phyloP scores from a whole-genome alignment of 2,888 invertebrate genomes.

The Plutella xylostella region DNA sequence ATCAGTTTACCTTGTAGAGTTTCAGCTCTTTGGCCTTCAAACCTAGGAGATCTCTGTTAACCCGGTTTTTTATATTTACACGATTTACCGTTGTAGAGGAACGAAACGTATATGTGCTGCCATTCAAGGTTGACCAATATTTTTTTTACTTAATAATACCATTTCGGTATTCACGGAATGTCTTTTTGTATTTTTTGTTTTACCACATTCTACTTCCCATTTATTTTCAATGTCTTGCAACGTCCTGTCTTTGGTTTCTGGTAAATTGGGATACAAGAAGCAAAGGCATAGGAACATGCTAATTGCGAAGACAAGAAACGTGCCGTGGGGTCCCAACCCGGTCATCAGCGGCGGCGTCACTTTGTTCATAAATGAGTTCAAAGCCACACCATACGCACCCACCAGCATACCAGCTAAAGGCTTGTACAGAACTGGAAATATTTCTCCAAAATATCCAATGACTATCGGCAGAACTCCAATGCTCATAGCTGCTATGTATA shows the following conservation, averaged over 20 bases:
- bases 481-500: background rate
- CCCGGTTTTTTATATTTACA: no score
- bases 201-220: no score
- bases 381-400: background rate
- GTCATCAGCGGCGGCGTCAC: constrained; percentile 2
- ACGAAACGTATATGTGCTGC: no score
- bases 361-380: background rate
- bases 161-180: no score
- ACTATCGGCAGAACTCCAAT: background rate
- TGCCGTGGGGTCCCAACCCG: background rate
- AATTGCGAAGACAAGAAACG: background rate
- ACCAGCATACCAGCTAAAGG: background rate
- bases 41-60: no score
- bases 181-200: no score
- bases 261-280: constrained; percentile 7
- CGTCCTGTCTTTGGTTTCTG: constrained; percentile 11
- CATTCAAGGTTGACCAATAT: no score
- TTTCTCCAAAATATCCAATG: background rate
- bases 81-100: no score
- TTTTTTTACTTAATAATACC: no score
- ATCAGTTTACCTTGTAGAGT: no score
- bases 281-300: background rate
- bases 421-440: background rate
- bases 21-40: no score
- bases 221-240: constrained; percentile 5